Percentiles rank a stretch among this genome's conserved stretches.
phyloP scores from a whole-genome alignment of 2,113 vertebrate genomes.

The Microcebus murinus region DNA sequence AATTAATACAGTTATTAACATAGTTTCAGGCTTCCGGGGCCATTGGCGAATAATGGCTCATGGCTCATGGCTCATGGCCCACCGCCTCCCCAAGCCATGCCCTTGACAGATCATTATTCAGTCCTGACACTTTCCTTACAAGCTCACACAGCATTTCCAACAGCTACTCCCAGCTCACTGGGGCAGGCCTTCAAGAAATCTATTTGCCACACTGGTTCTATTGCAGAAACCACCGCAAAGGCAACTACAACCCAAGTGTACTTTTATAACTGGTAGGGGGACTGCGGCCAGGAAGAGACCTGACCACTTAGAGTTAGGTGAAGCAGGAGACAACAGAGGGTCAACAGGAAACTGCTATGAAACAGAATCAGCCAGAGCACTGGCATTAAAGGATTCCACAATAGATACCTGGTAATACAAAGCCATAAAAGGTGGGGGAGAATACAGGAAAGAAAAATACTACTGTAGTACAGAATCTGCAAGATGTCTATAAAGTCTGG shows the following conservation, averaged over 20 bases:
- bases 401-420: background rate
- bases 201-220: background rate
- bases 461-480: background rate
- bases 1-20: background rate
- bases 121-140: background rate
- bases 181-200: background rate
- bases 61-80: fast-evolving
- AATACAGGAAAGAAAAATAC: background rate
- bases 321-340: background rate
- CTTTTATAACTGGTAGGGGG: background rate
- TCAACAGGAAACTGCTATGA: background rate
- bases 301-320: background rate
- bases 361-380: background rate
- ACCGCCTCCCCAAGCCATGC: fast-evolving
- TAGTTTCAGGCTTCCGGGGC: background rate
- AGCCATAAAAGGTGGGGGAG: background rate
- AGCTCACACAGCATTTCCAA: background rate
- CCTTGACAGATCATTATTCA: no score
- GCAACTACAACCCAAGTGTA: background rate
- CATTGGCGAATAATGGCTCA: background rate
- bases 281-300: background rate
- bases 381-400: fast-evolving
- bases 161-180: background rate
- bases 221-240: background rate
- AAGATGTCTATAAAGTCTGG: background rate